Evolutionary conservation across 2,113 vertebrate genomes (phyloP).

Genomic region (Cochlearius cochlearius): DNA sequence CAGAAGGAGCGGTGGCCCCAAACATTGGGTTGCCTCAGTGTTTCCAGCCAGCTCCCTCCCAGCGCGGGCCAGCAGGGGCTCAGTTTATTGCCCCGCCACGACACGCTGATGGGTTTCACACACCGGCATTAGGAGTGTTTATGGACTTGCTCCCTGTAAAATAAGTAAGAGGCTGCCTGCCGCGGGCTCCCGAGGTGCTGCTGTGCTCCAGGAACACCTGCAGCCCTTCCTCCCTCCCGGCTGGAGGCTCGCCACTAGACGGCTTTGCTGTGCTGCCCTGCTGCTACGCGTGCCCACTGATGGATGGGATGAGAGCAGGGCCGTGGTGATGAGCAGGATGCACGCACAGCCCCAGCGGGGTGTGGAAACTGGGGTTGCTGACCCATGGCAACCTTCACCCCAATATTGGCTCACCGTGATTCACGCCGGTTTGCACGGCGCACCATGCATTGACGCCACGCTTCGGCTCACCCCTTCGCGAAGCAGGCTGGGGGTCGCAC

Average conservation of each 20-base stretch:
- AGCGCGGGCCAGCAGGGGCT: fast-evolving
- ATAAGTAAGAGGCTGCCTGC: background rate
- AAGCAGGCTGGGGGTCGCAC: background rate
- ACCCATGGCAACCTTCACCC: background rate
- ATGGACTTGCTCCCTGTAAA: background rate
- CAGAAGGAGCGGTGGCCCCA: background rate
- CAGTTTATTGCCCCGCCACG: fast-evolving
- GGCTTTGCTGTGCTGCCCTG: background rate
- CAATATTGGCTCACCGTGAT: fast-evolving
- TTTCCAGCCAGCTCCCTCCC: background rate
- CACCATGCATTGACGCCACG: fast-evolving
- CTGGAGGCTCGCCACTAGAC: background rate
- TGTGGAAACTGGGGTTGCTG: background rate
- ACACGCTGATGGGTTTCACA: background rate
- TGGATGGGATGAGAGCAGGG: fast-evolving
- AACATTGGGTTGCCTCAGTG: fast-evolving
- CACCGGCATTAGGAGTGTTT: background rate
- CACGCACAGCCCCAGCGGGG: fast-evolving
- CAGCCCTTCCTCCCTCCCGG: background rate
- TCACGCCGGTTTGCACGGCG: fast-evolving
- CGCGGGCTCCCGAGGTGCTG: fast-evolving
- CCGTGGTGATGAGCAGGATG: background rate
- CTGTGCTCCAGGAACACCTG: fast-evolving
- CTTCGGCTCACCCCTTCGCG: background rate
- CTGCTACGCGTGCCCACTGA: background rate